Conservation (phyloP, 2,888 invertebrate genomes). For the Tupiocoris notatus region DNA sequence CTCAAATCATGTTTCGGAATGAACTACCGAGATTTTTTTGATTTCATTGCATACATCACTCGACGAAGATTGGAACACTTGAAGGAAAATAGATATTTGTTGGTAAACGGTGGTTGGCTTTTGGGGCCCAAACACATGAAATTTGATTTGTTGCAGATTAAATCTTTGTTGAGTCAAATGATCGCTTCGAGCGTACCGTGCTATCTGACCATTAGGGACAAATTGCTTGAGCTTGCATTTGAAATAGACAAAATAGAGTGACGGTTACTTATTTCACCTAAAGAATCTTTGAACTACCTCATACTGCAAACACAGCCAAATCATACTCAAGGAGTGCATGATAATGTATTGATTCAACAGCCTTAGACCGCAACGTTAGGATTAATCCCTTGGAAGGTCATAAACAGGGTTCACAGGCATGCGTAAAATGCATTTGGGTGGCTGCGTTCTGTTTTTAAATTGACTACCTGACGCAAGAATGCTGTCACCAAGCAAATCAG, state of each 20-base stretch:
- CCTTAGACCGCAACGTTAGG: too few species aligned
- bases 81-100: background rate
- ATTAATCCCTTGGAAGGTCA: too few species aligned
- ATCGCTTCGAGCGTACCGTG: background rate
- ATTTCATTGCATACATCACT: conserved; percentile 65
- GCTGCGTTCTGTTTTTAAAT: too few species aligned
- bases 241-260: background rate
- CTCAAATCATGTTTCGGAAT: conserved; percentile 75
- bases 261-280: too few species aligned
- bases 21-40: conserved; percentile 68
- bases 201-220: background rate
- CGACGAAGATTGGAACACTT: conserved; percentile 58
- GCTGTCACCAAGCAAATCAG: too few species aligned
- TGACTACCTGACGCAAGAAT: too few species aligned
- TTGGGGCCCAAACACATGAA: conserved; percentile 19
- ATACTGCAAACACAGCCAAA: too few species aligned
- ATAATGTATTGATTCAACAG: too few species aligned
- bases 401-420: too few species aligned
- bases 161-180: background rate
- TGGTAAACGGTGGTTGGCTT: conserved; percentile 19
- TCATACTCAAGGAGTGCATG: too few species aligned
- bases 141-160: conserved; percentile 27
- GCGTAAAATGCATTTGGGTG: too few species aligned
- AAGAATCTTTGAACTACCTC: too few species aligned
- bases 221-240: background rate